phyloP scores from a whole-genome alignment of 2,113 vertebrate species.

The Siniperca chuatsi region DNA sequence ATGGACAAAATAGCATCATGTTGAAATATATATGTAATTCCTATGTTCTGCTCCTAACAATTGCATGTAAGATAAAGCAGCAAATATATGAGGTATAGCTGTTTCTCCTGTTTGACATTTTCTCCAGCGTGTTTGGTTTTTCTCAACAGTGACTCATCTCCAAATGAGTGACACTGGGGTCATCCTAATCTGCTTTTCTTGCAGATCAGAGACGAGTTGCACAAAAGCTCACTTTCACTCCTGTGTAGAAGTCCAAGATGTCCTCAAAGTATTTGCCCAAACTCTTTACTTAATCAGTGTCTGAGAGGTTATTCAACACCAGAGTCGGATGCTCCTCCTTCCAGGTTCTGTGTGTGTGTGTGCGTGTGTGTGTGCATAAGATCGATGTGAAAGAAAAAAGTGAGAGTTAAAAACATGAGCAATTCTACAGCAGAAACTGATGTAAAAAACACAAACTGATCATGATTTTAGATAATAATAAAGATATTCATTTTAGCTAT shows the following conservation, averaged over 20 bases:
- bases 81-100: constrained; percentile 40
- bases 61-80: constrained; percentile 1
- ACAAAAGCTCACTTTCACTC: constrained; percentile 74
- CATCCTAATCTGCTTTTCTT: constrained; percentile 81
- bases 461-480: neutral
- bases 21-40: constrained; percentile 3
- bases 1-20: neutral
- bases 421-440: neutral
- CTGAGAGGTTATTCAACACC: constrained; percentile 72
- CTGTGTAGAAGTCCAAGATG: constrained; percentile 67
- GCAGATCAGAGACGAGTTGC: constrained; percentile 72
- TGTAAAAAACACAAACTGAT: neutral
- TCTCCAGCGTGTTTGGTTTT: constrained; percentile 81
- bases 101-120: constrained; percentile 78
- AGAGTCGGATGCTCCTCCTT: constrained; percentile 48
- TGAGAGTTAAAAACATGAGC: neutral
- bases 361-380: neutral
- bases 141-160: constrained; percentile 80
- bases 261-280: constrained; percentile 81
- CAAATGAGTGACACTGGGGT: constrained; percentile 79
- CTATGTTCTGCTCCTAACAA: neutral
- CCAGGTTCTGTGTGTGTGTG: constrained; percentile 18
- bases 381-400: neutral
- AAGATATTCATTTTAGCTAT: neutral
- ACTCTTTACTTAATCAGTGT: constrained; percentile 74